Percentiles rank a stretch among this genome's conserved stretches.
These are phyloP conservation scores for Lonchura striata DNA, from an alignment of 2,113 vertebrate genomes.

Conservation along the genomic window DNA sequence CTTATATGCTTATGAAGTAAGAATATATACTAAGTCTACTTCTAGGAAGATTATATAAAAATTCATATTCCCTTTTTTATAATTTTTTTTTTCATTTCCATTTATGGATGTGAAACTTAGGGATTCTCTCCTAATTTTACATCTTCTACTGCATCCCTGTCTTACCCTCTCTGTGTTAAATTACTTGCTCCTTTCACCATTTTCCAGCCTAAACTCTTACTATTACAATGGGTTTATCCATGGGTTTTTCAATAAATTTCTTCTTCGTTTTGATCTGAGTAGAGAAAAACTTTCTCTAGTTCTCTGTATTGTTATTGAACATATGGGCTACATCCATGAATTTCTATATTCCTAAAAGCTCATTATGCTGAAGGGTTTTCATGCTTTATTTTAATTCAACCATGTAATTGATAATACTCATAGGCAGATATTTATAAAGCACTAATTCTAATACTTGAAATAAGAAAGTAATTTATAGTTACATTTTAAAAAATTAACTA, in stretches of 20 bases:
- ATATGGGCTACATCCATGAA: background rate
- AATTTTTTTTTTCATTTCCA: background rate
- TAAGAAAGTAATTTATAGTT: background rate
- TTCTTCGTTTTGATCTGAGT: background rate
- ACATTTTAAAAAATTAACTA: background rate
- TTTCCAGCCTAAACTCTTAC: background rate
- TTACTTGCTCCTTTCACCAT: background rate
- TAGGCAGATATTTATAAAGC: background rate
- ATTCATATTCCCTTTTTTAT: background rate
- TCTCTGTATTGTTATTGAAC: background rate
- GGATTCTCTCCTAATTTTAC: background rate
- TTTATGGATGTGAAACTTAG: background rate
- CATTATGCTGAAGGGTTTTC: background rate
- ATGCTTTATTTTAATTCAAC: background rate
- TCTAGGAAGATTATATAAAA: background rate
- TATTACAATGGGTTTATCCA: background rate
- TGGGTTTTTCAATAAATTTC: background rate
- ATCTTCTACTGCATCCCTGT: background rate
- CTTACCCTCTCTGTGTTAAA: background rate
- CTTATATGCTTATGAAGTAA: background rate
- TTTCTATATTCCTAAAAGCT: background rate
- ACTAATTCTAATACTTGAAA: background rate
- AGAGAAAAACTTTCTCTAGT: background rate
- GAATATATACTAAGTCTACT: background rate
- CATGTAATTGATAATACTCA: background rate